These are phyloP conservation scores for Carabus problematicus DNA, from an alignment of 2,888 invertebrate species.

Conservation along the genomic window DNA sequence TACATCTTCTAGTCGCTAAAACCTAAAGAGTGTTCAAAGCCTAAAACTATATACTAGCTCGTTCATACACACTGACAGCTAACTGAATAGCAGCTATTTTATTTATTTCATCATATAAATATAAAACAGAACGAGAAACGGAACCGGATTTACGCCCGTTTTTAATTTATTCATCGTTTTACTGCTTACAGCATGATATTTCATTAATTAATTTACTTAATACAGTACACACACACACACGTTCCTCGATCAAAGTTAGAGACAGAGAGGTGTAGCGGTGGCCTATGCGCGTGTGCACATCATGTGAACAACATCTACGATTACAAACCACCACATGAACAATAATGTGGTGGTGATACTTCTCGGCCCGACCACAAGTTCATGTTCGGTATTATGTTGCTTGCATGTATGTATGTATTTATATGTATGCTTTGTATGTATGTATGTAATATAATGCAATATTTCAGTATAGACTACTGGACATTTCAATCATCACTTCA, in stretches of 20 bases:
- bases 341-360: not conserved
- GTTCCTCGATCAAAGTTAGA: too few relatives aligned
- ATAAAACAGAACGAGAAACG: not conserved
- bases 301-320: not conserved
- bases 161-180: too few relatives aligned
- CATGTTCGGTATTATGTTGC: not conserved
- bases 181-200: too few relatives aligned
- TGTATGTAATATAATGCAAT: not conserved
- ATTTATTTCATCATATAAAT: slow-evolving; percentile 1
- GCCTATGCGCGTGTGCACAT: too few relatives aligned
- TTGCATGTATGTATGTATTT: slow-evolving; percentile 4
- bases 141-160: slow-evolving; percentile 4
- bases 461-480: too few relatives aligned
- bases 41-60: slow-evolving; percentile 55
- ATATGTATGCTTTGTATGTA: not conserved
- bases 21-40: slow-evolving; percentile 59
- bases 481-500: too few relatives aligned
- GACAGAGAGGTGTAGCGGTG: too few relatives aligned
- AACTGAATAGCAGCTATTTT: slow-evolving; percentile 39
- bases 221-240: too few relatives aligned
- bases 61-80: slow-evolving; percentile 51
- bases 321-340: not conserved
- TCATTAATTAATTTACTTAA: too few relatives aligned
- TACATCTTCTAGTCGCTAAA: slow-evolving; percentile 60
- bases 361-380: not conserved